Evolutionary conservation across 2,797 vertebrate genomes (phyloP).

Genomic region (Eulemur coronatus): DNA sequence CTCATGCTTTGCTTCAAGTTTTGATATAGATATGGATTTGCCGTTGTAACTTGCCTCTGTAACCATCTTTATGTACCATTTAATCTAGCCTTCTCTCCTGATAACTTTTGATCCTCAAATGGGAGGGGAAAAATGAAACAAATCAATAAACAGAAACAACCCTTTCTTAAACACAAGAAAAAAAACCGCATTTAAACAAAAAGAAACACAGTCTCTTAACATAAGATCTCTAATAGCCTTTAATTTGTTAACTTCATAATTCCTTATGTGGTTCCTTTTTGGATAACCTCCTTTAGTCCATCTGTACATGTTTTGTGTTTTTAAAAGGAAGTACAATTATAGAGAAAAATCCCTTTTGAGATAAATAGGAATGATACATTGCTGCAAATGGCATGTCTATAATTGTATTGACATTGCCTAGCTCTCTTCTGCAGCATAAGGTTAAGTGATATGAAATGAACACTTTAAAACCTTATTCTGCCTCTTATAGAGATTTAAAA

Average conservation of each 20-base stretch:
- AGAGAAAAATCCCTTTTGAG: neutral
- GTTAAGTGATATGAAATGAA: neutral
- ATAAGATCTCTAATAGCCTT: neutral
- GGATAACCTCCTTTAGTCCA: neutral
- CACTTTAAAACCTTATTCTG: neutral
- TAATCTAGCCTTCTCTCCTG: neutral
- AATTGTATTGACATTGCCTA: neutral
- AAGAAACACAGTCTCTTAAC: neutral
- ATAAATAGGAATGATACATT: neutral
- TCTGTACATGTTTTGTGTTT: neutral
- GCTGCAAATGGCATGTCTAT: neutral
- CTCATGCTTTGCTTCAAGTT: neutral
- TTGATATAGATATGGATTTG: neutral
- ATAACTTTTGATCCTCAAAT: neutral
- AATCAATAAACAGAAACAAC: neutral
- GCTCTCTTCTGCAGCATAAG: neutral
- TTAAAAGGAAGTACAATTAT: slow-evolving; percentile 23
- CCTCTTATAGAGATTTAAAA: neutral
- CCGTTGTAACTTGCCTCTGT: neutral
- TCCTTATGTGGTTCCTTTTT: neutral
- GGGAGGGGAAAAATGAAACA: neutral
- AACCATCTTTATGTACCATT: neutral
- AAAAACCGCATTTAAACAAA: slow-evolving; percentile 16
- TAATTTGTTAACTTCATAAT: neutral
- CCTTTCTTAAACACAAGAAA: neutral